Evolutionary conservation across 2,797 vertebrate species (phyloP).

Genomic region (Limosa lapponica): DNA sequence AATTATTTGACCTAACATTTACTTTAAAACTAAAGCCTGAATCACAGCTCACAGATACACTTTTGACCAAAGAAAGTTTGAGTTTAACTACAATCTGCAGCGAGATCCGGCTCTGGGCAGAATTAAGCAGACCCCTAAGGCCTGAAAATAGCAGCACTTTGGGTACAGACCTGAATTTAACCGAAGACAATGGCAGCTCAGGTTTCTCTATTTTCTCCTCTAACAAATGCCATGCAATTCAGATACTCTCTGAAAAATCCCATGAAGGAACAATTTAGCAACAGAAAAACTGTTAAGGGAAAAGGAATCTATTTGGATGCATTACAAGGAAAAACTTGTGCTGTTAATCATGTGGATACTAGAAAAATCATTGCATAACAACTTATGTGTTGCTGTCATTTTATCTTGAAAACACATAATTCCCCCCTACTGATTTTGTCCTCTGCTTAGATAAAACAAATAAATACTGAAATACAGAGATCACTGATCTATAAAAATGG

Average conservation of each 20-base stretch:
- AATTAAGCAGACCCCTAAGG: neutral
- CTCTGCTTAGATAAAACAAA: slow-evolving; percentile 1
- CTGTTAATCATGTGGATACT: slow-evolving; percentile 30
- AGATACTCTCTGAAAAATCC: neutral
- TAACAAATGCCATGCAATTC: neutral
- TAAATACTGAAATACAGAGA: neutral
- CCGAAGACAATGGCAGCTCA: neutral
- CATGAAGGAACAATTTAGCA: neutral
- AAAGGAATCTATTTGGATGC: slow-evolving; percentile 8
- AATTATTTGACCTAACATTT: neutral
- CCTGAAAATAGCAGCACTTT: neutral
- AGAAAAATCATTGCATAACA: slow-evolving; percentile 36
- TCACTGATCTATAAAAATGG: neutral
- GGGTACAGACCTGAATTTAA: neutral
- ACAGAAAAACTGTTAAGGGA: neutral
- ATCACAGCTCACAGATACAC: neutral
- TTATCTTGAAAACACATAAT: slow-evolving; percentile 17
- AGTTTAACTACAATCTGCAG: neutral
- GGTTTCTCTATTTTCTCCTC: neutral
- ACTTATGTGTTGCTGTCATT: neutral
- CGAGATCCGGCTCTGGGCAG: neutral
- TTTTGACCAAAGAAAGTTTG: neutral
- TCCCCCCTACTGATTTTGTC: neutral
- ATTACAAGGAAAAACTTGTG: slow-evolving; percentile 49
- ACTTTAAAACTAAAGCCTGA: neutral